Evolutionary conservation across 1,140 invertebrate species (phyloP).

Genomic region (Bilobella aurantiaca): DNA sequence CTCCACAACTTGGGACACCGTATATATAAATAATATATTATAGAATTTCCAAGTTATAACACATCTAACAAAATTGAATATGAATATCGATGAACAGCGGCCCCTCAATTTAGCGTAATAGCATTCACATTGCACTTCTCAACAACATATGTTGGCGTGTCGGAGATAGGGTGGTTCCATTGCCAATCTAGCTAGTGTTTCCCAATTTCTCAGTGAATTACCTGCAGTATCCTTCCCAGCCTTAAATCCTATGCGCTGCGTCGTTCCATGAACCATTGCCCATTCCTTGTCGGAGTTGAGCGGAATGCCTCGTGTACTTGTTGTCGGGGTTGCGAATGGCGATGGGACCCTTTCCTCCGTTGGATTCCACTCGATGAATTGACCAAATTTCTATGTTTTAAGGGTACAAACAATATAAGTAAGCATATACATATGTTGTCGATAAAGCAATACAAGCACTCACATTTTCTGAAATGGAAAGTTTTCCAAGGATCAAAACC

Average conservation of each 20-base stretch:
- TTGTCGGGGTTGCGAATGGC: not conserved
- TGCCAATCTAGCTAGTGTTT: too few species aligned
- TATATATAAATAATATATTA: not conserved
- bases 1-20: too few species aligned
- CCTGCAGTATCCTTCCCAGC: conserved; percentile 18
- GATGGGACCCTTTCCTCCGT: conserved; percentile 49
- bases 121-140: too few species aligned
- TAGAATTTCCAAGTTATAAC: not conserved
- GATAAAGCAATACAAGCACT: conserved; percentile 5
- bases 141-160: too few species aligned
- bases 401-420: not conserved
- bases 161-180: too few species aligned
- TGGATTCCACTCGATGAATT: conserved; percentile 66
- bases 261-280: conserved; percentile 15
- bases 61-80: too few species aligned
- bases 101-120: too few species aligned
- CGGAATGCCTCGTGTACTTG: not conserved
- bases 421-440: too few species aligned
- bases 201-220: not conserved
- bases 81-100: too few species aligned
- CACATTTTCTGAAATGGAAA: conserved; percentile 33
- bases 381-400: conserved; percentile 42
- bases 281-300: not conserved
- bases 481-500: conserved; percentile 27
- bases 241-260: conserved; percentile 19